phyloP scores from a whole-genome alignment of 2,113 vertebrate genomes.

The Nesogale talazaci region DNA sequence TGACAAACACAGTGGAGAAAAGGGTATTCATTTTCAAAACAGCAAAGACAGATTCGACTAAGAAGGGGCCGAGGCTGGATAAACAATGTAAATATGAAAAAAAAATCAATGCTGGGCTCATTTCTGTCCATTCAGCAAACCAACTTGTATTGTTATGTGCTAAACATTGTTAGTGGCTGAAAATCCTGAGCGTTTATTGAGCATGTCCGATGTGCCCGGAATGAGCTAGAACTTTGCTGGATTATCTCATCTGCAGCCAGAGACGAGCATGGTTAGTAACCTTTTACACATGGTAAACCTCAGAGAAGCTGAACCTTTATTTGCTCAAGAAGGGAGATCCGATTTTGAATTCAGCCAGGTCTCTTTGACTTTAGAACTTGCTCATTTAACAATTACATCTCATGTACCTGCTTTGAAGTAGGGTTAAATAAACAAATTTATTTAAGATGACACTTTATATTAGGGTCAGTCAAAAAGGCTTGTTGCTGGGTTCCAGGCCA shows the following conservation, averaged over 20 bases:
- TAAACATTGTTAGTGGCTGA: constrained; percentile 44
- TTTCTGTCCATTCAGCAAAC: constrained; percentile 32
- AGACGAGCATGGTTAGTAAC: not conserved
- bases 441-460: too few species aligned
- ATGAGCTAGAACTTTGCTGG: not conserved
- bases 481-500: too few species aligned
- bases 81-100: constrained; percentile 47
- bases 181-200: not conserved
- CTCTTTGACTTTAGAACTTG: not conserved
- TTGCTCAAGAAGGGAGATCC: not conserved
- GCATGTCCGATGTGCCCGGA: not conserved
- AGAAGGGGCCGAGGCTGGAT: constrained; percentile 30
- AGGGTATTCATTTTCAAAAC: constrained; percentile 60
- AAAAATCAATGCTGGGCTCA: constrained; percentile 26
- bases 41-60: constrained; percentile 57
- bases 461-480: too few species aligned
- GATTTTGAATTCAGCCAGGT: not conserved
- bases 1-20: constrained; percentile 68
- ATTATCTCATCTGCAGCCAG: not conserved
- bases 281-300: not conserved
- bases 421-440: not conserved
- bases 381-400: not conserved
- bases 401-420: not conserved
- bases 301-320: not conserved
- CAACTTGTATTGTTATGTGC: constrained; percentile 45